These are phyloP conservation scores for Oostethus manadensis DNA, from an alignment of 2,113 vertebrate species.

Conservation along the genomic window DNA sequence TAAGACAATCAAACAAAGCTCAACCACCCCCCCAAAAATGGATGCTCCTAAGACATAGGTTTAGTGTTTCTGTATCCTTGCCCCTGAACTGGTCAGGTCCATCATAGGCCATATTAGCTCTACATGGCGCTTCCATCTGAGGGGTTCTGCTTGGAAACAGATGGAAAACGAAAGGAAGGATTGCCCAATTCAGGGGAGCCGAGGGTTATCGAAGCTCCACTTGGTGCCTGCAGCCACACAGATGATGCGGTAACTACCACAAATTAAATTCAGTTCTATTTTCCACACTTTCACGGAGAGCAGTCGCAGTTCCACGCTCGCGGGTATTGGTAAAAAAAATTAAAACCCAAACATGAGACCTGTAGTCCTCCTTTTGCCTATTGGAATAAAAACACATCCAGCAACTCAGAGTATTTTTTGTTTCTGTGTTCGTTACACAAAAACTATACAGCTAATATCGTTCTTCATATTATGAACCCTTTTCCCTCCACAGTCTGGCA, in stretches of 20 bases:
- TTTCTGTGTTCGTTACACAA: too few relatives aligned
- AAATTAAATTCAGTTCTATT: background rate
- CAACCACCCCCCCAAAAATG: background rate
- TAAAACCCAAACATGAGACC: background rate
- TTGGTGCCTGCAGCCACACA: constrained; percentile 15
- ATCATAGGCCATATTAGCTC: constrained; percentile 33
- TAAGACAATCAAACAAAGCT: background rate
- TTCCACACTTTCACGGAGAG: background rate
- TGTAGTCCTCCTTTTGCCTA: background rate
- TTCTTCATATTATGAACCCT: too few relatives aligned
- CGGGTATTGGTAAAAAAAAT: background rate
- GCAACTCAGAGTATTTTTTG: too few relatives aligned
- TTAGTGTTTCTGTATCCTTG: constrained; percentile 30
- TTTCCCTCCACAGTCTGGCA: too few relatives aligned
- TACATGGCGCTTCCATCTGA: constrained; percentile 32
- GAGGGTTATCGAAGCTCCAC: constrained; percentile 13
- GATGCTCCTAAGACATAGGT: constrained; percentile 25
- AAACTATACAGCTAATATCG: too few relatives aligned
- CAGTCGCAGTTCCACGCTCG: background rate
- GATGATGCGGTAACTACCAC: background rate
- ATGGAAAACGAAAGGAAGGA: constrained; percentile 23
- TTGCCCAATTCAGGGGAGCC: constrained; percentile 18
- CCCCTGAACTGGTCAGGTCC: constrained; percentile 33
- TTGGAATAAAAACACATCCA: constrained; percentile 1
- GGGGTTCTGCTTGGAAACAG: constrained; percentile 26